A percentile compares a stretch with the other conserved stretches of the same genome.
Conservation (phyloP, 2,888 invertebrate species). For the Andrena praecox region DNA sequence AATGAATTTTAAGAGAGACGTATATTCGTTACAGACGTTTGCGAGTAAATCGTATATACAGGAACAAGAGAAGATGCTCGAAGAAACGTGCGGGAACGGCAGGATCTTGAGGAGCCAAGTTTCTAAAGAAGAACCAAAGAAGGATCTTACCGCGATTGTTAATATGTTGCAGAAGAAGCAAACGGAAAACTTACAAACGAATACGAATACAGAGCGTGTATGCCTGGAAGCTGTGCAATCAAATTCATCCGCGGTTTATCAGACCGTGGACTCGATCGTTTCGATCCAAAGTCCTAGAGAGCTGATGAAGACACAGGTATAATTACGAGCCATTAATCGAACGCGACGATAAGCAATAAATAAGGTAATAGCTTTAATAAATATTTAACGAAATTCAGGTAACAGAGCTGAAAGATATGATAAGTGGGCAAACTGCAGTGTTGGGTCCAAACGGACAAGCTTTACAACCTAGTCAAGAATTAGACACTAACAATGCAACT, state of each 20-base stretch:
- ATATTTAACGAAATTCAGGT: slow-evolving; percentile 83
- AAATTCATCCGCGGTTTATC: slow-evolving; percentile 89
- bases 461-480: slow-evolving; percentile 68
- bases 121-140: slow-evolving; percentile 63
- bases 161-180: slow-evolving; percentile 72
- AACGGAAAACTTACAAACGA: slow-evolving; percentile 30
- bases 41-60: slow-evolving; percentile 8
- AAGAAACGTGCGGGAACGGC: slow-evolving; percentile 54
- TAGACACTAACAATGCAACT: slow-evolving; percentile 51
- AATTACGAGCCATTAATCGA: slow-evolving; percentile 28
- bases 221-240: slow-evolving; percentile 87
- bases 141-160: slow-evolving; percentile 74
- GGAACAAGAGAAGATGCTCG: slow-evolving; percentile 1
- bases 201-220: slow-evolving; percentile 54
- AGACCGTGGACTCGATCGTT: slow-evolving; percentile 83
- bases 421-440: slow-evolving; percentile 87
- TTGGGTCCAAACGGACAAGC: slow-evolving; percentile 90
- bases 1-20: background rate
- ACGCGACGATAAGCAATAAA: background rate
- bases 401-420: slow-evolving; percentile 87
- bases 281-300: slow-evolving; percentile 82
- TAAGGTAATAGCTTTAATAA: background rate
- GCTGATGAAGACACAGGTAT: slow-evolving; percentile 88
- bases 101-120: slow-evolving; percentile 73
- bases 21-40: slow-evolving; percentile 39